Percentiles rank a stretch among this genome's conserved stretches.
These are phyloP conservation scores for Nemoura dubitans DNA, from an alignment of 2,888 invertebrate genomes.

Conservation along the genomic window DNA sequence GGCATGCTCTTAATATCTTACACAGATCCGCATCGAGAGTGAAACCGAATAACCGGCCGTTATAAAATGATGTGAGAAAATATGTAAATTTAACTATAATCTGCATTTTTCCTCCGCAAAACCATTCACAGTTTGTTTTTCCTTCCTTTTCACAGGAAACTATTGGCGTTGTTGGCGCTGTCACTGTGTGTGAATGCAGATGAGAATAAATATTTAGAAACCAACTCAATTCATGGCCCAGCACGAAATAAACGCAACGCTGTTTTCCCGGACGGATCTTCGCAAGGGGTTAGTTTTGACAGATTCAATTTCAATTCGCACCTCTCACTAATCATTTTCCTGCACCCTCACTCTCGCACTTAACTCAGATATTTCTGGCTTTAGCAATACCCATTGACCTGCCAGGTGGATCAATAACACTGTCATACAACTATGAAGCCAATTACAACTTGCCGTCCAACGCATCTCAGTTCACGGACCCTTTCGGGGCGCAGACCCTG, in stretches of 20 bases:
- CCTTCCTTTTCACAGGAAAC: not conserved
- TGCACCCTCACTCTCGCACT: too few species aligned
- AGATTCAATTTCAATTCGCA: not conserved
- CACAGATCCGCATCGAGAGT: too few species aligned
- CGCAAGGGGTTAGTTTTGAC: constrained; percentile 14
- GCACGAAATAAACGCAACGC: constrained; percentile 19
- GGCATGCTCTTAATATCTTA: too few species aligned
- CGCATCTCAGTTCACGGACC: constrained; percentile 56
- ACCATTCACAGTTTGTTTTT: not conserved
- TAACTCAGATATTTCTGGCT: constrained; percentile 75
- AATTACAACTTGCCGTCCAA: constrained; percentile 71
- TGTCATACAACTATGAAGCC: constrained; percentile 79
- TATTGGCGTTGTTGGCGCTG: not conserved
- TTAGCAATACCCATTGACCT: constrained; percentile 76
- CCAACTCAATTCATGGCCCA: not conserved
- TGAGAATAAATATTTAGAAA: not conserved
- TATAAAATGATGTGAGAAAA: not conserved
- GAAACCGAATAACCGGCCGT: not conserved
- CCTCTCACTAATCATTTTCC: too few species aligned
- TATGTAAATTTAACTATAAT: not conserved
- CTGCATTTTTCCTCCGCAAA: not conserved
- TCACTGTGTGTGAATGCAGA: not conserved
- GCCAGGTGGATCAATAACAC: constrained; percentile 73
- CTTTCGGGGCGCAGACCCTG: not conserved
- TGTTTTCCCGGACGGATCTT: constrained; percentile 16